Percentiles rank a stretch among this genome's conserved stretches.
Evolutionary conservation across 2,797 vertebrate genomes (phyloP).

Genomic region (Cossypha polioptera): DNA sequence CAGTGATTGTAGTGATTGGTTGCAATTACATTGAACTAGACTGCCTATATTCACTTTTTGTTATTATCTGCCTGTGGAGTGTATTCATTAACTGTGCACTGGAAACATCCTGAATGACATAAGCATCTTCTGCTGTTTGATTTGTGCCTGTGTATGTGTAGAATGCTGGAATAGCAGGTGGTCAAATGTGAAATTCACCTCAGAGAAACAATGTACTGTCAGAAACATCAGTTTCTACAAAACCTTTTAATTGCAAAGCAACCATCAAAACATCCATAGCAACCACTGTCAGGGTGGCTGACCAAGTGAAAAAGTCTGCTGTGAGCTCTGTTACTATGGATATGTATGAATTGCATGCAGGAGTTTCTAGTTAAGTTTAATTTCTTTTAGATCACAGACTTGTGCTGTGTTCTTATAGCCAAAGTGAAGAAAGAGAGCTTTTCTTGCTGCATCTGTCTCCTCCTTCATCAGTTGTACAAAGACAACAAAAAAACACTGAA

Average conservation of each 20-base stretch:
- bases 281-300: conserved; percentile 22
- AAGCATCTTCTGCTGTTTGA: conserved; percentile 42
- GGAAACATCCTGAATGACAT: conserved; percentile 49
- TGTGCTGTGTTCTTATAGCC: not conserved
- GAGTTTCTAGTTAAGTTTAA: not conserved
- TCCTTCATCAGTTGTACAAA: not conserved
- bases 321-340: conserved; percentile 64
- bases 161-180: not conserved
- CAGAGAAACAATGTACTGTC: not conserved
- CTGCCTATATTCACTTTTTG: not conserved
- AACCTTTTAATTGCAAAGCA: conserved; percentile 58
- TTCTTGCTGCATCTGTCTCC: not conserved
- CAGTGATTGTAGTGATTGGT: conserved; percentile 13
- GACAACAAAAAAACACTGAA: not conserved
- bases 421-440: not conserved
- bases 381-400: not conserved
- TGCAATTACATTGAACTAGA: conserved; percentile 28
- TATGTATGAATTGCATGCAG: conserved; percentile 33
- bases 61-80: conserved; percentile 42
- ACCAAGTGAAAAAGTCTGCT: conserved; percentile 47
- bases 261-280: conserved; percentile 35
- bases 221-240: conserved; percentile 27
- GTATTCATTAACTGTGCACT: conserved; percentile 45
- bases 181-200: conserved; percentile 28
- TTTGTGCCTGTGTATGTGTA: not conserved